These are phyloP conservation scores for Agrochola lychnidis DNA, from an alignment of 2,888 invertebrate species.

Conservation along the genomic window DNA sequence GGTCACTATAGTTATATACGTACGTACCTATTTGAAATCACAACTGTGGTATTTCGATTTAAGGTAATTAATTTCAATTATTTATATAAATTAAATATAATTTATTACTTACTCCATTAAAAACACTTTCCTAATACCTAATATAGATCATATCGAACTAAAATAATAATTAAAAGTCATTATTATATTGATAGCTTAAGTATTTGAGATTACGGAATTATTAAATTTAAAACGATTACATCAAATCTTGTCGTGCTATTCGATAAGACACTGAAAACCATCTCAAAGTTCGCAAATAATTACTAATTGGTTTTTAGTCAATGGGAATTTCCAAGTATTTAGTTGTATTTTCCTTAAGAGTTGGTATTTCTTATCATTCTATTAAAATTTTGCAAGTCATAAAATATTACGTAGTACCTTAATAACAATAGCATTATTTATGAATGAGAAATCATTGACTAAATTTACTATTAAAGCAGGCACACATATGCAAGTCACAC, in stretches of 20 bases:
- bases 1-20: too few relatives aligned
- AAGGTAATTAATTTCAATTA: background rate
- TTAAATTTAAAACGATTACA: background rate
- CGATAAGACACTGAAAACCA: conserved; percentile 9
- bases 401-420: background rate
- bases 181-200: background rate
- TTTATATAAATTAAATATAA: background rate
- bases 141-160: conserved; percentile 18
- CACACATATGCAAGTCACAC: background rate
- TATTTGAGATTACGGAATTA: conserved; percentile 2
- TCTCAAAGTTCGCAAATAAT: background rate
- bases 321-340: background rate
- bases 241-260: background rate
- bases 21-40: background rate
- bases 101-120: background rate
- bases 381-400: background rate
- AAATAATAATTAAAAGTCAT: background rate
- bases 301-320: too few relatives aligned
- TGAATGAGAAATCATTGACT: background rate
- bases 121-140: conserved; percentile 5
- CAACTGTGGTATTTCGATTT: background rate
- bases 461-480: background rate
- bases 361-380: background rate
- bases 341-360: background rate
- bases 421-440: background rate